A percentile compares a stretch with the other conserved stretches of the same genome.
Evolutionary conservation across 1,140 invertebrate species (phyloP).

Genomic region (Teleogryllus occipitalis): DNA sequence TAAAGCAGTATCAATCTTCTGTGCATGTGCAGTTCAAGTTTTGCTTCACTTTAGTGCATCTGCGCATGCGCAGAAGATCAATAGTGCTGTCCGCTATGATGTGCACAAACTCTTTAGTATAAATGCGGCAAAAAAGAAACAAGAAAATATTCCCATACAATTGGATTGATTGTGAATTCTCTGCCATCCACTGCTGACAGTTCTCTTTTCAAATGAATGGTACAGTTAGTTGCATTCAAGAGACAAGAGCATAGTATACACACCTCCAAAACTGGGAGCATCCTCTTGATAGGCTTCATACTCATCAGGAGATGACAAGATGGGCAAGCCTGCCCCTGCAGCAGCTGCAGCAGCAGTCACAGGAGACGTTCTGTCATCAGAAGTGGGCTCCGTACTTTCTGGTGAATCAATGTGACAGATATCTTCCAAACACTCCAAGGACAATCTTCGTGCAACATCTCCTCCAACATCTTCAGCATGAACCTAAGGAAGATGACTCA

Average conservation of each 20-base stretch:
- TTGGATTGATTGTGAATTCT: no score
- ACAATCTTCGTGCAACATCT: slow-evolving; percentile 11
- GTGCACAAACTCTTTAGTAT: no score
- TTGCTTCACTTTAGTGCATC: no score
- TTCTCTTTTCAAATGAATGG: no score
- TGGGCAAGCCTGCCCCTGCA: neutral
- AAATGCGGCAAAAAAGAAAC: no score
- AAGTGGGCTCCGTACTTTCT: slow-evolving; percentile 48
- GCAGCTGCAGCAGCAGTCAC: neutral
- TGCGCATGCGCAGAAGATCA: no score
- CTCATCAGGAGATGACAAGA: neutral
- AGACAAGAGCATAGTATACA: neutral
- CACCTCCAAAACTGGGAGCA: neutral
- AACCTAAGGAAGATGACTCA: neutral
- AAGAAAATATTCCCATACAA: no score
- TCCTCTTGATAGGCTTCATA: neutral
- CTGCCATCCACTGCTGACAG: no score
- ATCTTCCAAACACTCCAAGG: slow-evolving; percentile 31
- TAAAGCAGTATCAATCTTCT: no score
- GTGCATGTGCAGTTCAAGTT: no score
- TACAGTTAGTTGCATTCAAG: no score
- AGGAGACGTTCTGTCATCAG: neutral
- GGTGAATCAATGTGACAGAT: slow-evolving; percentile 74
- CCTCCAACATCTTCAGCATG: neutral
- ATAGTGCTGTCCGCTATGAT: no score